phyloP scores from a whole-genome alignment of 2,113 vertebrate genomes.

The Anoura caudifer region DNA sequence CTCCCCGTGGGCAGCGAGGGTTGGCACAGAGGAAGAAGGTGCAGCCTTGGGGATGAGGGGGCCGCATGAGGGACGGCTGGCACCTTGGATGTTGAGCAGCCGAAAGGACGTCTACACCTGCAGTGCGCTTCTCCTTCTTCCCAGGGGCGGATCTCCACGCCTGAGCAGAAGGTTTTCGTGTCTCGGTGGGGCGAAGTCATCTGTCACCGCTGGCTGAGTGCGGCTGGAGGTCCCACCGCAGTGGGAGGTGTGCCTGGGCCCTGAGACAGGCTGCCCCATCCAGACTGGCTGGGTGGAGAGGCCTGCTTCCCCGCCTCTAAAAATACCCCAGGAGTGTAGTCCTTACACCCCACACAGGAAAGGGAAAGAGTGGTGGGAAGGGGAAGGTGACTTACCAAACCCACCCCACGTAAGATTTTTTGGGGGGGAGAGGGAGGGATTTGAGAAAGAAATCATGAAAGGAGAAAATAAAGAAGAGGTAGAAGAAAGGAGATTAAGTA shows the following conservation, averaged over 20 bases:
- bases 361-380: neutral
- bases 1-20: neutral
- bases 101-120: neutral
- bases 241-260: too few relatives aligned
- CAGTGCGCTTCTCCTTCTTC: neutral
- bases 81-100: neutral
- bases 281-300: neutral
- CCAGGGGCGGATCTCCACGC: neutral
- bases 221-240: neutral
- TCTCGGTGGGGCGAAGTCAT: neutral
- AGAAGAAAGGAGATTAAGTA: neutral
- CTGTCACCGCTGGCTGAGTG: neutral
- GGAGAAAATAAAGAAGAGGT: neutral
- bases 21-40: neutral
- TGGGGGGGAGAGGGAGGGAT: neutral
- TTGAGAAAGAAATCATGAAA: neutral
- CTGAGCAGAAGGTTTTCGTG: neutral
- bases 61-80: neutral
- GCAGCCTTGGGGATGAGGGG: accelerated
- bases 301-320: neutral
- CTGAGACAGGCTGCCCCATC: neutral
- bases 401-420: neutral
- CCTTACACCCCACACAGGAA: neutral
- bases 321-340: neutral
- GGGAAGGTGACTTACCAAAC: neutral